phyloP scores from a whole-genome alignment of 1,140 invertebrate genomes.

The Euura lappo region DNA sequence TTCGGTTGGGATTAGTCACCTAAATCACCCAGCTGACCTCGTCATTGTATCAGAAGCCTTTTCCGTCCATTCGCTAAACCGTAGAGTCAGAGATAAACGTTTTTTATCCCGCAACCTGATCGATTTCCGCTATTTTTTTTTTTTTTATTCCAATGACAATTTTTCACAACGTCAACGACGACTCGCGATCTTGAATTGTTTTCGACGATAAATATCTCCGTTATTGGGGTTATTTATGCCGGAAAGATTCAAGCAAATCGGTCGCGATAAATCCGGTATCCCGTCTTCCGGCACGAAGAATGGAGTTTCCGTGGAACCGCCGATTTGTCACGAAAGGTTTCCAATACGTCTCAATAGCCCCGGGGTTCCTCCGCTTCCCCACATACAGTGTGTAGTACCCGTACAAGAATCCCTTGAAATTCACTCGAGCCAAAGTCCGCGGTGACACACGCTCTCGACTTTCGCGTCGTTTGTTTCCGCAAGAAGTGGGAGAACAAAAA shows the following conservation, averaged over 20 bases:
- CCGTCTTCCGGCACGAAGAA: conserved; percentile 44
- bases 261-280: conserved; percentile 48
- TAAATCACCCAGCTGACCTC: neutral
- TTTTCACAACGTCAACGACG: conserved; percentile 13
- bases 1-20: neutral
- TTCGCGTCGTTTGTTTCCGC: no score
- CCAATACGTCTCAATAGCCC: conserved; percentile 53
- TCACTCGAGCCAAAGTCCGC: conserved; percentile 4
- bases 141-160: neutral
- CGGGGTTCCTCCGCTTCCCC: neutral
- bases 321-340: conserved; percentile 59
- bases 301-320: conserved; percentile 52
- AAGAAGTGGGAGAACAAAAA: no score
- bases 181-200: conserved; percentile 8
- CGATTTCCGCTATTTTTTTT: neutral
- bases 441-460: neutral
- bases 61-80: neutral
- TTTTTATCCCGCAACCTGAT: neutral
- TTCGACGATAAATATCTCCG: conserved; percentile 38
- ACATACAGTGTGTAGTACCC: neutral
- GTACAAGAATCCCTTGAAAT: neutral
- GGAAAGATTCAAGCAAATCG: conserved; percentile 38
- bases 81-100: neutral
- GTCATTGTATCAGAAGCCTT: neutral
- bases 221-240: conserved; percentile 49